Evolutionary conservation across 2,113 vertebrate genomes (phyloP).

Genomic region (Platichthys flesus): DNA sequence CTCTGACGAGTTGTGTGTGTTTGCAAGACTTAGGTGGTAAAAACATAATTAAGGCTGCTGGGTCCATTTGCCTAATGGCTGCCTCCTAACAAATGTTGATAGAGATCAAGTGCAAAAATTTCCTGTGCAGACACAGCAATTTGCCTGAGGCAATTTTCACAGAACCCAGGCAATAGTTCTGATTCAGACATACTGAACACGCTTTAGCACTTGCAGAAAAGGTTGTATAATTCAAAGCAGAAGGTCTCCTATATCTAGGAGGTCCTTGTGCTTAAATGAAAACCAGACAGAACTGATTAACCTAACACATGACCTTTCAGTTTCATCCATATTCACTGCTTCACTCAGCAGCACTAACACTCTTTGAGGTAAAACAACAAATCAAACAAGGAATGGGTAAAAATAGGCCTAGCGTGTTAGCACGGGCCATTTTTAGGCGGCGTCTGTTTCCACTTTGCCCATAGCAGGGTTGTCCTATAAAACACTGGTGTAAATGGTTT

Average conservation of each 20-base stretch:
- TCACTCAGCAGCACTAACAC: constrained; percentile 46
- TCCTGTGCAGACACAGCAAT: constrained; percentile 18
- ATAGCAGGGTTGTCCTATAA: constrained; percentile 76
- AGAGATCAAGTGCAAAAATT: constrained; percentile 24
- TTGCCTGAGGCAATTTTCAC: constrained; percentile 14
- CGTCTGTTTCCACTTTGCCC: constrained; percentile 81
- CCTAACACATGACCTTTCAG: constrained; percentile 69
- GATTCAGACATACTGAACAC: constrained; percentile 19
- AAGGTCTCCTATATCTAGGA: constrained; percentile 22
- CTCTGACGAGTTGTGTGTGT: constrained; percentile 28
- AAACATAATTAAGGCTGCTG: constrained; percentile 42
- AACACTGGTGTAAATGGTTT: constrained; percentile 82
- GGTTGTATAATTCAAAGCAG: constrained; percentile 58
- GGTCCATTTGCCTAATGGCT: constrained; percentile 28
- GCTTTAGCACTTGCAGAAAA: constrained; percentile 16
- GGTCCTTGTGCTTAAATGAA: constrained; percentile 58
- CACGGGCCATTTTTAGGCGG: constrained; percentile 51
- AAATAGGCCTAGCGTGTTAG: constrained; percentile 43
- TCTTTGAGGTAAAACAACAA: constrained; percentile 49
- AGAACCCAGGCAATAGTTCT: constrained; percentile 9
- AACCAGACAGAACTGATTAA: constrained; percentile 67
- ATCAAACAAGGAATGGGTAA: constrained; percentile 43
- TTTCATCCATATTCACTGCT: constrained; percentile 64
- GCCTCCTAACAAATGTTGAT: constrained; percentile 42
- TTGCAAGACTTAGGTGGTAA: constrained; percentile 33